These are phyloP conservation scores for Cephus sareptanus DNA, from an alignment of 2,888 invertebrate genomes.

Conservation along the genomic window DNA sequence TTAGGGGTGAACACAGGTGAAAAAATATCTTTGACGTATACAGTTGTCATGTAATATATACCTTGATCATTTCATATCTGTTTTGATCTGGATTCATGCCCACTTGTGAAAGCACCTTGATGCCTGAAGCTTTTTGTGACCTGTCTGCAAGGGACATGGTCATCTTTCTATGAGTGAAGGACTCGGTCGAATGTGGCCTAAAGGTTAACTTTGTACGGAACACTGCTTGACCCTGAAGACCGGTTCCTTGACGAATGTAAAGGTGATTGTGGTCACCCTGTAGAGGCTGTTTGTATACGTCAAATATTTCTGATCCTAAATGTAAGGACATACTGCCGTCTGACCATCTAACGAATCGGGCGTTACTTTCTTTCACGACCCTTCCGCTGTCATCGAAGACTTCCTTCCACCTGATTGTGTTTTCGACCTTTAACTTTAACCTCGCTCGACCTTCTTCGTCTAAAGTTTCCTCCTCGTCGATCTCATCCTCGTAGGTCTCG, in stretches of 20 bases:
- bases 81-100: conserved; percentile 95
- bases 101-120: conserved; percentile 95
- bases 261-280: conserved; percentile 97
- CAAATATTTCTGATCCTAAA: conserved; percentile 97
- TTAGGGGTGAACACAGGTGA: no score
- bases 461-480: conserved; percentile 96
- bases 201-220: conserved; percentile 97
- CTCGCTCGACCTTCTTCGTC: conserved; percentile 98
- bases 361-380: conserved; percentile 90
- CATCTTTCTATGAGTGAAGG: conserved; percentile 99
- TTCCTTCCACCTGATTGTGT: conserved; percentile 96
- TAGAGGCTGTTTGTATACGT: conserved; percentile 93
- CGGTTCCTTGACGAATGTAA: conserved; percentile 97
- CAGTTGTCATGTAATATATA: conserved; percentile 49
- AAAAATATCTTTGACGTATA: no score
- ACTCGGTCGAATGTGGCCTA: conserved; percentile 98
- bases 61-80: conserved; percentile 90
- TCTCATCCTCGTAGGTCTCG: conserved; percentile 96
- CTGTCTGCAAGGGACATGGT: conserved; percentile 96
- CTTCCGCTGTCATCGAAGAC: conserved; percentile 84
- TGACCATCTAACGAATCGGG: conserved; percentile 95
- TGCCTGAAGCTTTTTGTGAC: conserved; percentile 91
- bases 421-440: conserved; percentile 93
- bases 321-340: conserved; percentile 98
- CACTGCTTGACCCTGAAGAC: conserved; percentile 96